Base-by-base conservation (phyloP, 2,888 invertebrate species). In the Cabera pusaria region DNA sequence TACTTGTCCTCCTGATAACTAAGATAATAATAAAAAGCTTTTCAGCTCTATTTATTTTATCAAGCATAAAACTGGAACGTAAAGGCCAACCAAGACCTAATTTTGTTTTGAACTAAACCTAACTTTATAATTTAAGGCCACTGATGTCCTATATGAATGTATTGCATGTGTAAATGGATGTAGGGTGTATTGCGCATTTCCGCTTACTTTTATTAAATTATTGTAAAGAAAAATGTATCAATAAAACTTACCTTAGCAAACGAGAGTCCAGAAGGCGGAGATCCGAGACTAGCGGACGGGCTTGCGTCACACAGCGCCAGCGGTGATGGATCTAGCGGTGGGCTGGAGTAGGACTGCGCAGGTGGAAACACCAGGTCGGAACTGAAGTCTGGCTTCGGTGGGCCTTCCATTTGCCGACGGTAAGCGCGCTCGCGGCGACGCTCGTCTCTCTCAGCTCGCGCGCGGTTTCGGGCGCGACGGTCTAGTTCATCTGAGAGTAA, bases 401-500 rank as follows among this genome's bases (percentile, higher is more conserved):
- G 92, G 83, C 59, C 96, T 93, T 92, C 95, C 90, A 70, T 90
- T 82, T 64, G 92, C 89, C 76, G 95, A 91, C 78, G 92, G 45
- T 94, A 93, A n/a, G 93, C 92, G 47, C 93, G 93, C 66, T 97
- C 96, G 1, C 95, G 91, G 16, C 93, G 93, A 10, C 92, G 92
- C 67, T 98, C 98, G 6, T 96, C 95, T 5, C 93, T 92, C 21
- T 93, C 93, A 10, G 92, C 90, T 3, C 93, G 93, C 23, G 93
- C 92, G 2, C 98, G 92, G 6, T 89, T 78, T 25, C 92, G 92
- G 12, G 92, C 92, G 1, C 97, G 92, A 5, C 91, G 90, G 3
- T 93, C 91, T 31, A 98, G 66, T 73, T 97, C 96, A 43, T 92
- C 96, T 95, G 62, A n/a, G n/a, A n/a, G n/a, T n/a, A n/a, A n/a